A percentile compares a stretch with the other conserved stretches of the same genome.
These are phyloP conservation scores for Pluvianellus socialis DNA, from an alignment of 2,113 vertebrate species.

Conservation along the genomic window DNA sequence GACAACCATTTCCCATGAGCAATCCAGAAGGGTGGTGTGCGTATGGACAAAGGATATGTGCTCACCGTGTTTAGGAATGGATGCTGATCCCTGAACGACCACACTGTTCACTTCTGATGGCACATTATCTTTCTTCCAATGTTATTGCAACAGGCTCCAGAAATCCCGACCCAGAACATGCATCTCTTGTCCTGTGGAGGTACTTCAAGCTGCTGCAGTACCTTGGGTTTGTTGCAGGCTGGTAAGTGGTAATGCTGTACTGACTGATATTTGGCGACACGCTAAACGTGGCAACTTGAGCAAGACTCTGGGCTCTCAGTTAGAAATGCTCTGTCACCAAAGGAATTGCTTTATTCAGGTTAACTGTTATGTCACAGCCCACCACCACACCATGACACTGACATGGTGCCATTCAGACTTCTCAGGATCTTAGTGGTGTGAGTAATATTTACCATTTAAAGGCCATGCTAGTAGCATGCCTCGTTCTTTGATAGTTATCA, in stretches of 20 bases:
- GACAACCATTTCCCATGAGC: background rate
- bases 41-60: background rate
- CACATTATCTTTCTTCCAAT: background rate
- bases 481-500: background rate
- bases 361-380: background rate
- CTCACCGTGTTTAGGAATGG: fast-evolving
- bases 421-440: background rate
- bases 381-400: background rate
- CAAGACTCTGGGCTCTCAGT: background rate
- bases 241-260: background rate
- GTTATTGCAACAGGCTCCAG: background rate
- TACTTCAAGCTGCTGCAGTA: background rate
- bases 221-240: background rate
- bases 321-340: background rate
- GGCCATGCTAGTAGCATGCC: background rate
- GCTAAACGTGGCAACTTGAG: background rate
- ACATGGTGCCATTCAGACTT: background rate
- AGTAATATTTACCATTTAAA: background rate
- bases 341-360: background rate
- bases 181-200: background rate
- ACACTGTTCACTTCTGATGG: background rate
- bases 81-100: background rate
- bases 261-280: fast-evolving
- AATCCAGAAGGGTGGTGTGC: background rate
- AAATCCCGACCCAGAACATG: background rate